phyloP scores from a whole-genome alignment of 1,140 invertebrate species.

The Drosophila obscura region DNA sequence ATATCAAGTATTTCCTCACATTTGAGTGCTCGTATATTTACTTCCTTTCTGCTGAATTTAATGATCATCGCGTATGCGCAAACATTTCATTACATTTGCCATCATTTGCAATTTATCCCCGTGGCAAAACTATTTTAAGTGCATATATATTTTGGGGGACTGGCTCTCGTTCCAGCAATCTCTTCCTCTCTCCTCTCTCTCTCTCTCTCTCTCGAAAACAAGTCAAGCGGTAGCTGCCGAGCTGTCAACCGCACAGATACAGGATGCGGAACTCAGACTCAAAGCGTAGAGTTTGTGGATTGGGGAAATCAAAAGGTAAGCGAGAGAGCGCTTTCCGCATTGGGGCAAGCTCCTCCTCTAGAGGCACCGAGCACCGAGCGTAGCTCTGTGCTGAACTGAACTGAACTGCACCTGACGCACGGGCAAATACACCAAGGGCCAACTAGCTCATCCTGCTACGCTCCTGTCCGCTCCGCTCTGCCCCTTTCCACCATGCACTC shows the following conservation, averaged over 20 bases:
- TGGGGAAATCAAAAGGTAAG: constrained; percentile 6
- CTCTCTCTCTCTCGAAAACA: constrained; percentile 20
- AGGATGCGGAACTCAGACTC: constrained; percentile 10
- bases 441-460: constrained; percentile 30
- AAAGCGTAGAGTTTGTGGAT: constrained; percentile 8
- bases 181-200: background rate
- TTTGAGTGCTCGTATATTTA: background rate
- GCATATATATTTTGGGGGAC: constrained; percentile 34
- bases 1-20: too few relatives aligned
- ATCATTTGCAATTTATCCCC: constrained; percentile 45
- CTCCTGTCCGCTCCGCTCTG: background rate
- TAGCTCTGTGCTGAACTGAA: constrained; percentile 18
- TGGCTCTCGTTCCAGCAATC: background rate
- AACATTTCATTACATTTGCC: constrained; percentile 54
- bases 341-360: constrained; percentile 10
- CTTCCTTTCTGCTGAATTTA: background rate
- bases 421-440: constrained; percentile 60
- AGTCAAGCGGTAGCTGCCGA: constrained; percentile 46
- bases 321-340: background rate
- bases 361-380: background rate
- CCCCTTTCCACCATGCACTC: background rate
- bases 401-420: constrained; percentile 66
- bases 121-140: constrained; percentile 40
- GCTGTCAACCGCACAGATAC: constrained; percentile 69
- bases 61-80: constrained; percentile 37